Percentiles rank a stretch among this genome's conserved stretches.
Conservation (phyloP, 2,888 invertebrate genomes). For the Sminthurides aquaticus region DNA sequence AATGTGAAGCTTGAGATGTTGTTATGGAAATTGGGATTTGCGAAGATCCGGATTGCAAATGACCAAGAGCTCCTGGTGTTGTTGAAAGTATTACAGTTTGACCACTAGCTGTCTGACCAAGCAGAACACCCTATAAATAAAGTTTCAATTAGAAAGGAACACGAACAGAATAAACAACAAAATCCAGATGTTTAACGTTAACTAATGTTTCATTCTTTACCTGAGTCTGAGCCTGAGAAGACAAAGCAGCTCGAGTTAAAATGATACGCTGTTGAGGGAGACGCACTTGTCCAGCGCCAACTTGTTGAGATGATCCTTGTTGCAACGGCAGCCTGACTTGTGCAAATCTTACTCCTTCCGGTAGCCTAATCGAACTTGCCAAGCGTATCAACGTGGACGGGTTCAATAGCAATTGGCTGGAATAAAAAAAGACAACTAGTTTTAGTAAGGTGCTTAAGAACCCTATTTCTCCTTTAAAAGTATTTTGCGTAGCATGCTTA, state of each 20-base stretch:
- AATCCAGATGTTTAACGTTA: conserved; percentile 9
- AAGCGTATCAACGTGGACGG: conserved; percentile 30
- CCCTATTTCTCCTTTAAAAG: neutral
- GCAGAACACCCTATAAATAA: conserved; percentile 30
- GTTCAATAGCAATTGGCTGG: conserved; percentile 26
- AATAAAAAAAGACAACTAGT: conserved; percentile 3
- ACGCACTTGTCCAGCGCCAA: conserved; percentile 25
- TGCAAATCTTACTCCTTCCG: conserved; percentile 35
- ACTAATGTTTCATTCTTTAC: conserved; percentile 6
- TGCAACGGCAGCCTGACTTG: conserved; percentile 32
- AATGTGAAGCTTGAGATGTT: conserved; percentile 10
- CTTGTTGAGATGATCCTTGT: conserved; percentile 9
- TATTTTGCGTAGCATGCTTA: no score
- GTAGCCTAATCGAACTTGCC: conserved; percentile 26
- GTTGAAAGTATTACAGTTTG: conserved; percentile 42
- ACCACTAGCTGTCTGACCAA: conserved; percentile 39
- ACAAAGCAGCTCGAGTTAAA: conserved; percentile 29
- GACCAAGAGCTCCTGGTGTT: conserved; percentile 23
- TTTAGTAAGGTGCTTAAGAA: neutral
- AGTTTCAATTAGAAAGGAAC: neutral
- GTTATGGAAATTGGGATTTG: conserved; percentile 20
- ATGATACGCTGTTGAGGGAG: conserved; percentile 40
- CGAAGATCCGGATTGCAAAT: conserved; percentile 5
- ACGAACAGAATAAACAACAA: neutral
- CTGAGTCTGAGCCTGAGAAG: conserved; percentile 31